phyloP scores from a whole-genome alignment of 2,888 invertebrate genomes.

The Patella caerulea region DNA sequence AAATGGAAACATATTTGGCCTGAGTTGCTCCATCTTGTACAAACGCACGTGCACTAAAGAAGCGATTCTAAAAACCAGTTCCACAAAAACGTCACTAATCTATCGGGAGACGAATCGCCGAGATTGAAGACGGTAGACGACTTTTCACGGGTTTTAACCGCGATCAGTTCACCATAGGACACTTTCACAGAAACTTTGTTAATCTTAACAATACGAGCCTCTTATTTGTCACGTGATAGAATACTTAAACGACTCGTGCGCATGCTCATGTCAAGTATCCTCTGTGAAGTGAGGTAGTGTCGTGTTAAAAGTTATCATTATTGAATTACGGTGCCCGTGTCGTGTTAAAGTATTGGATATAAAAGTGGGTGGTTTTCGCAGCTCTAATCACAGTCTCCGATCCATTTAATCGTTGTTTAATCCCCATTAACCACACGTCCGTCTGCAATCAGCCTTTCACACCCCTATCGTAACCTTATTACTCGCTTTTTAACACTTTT shows the following conservation, averaged over 20 bases:
- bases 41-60: not conserved
- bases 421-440: not conserved
- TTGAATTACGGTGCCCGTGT: no score
- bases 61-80: no score
- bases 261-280: not conserved
- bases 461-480: not conserved
- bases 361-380: not conserved
- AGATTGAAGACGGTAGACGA: not conserved
- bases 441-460: not conserved
- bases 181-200: conserved; percentile 3
- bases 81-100: not conserved
- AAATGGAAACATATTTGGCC: conserved; percentile 32
- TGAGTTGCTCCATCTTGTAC: conserved; percentile 24
- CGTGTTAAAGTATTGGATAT: not conserved
- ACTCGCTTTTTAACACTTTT: not conserved
- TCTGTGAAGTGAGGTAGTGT: no score
- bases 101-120: not conserved
- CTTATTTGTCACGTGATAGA: conserved; percentile 1
- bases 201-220: not conserved
- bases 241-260: not conserved
- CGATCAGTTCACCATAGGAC: not conserved
- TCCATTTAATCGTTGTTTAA: not conserved
- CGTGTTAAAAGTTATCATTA: no score
- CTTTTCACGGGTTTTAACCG: not conserved
- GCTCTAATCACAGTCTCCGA: not conserved